phyloP scores from a whole-genome alignment of 1,140 invertebrate genomes.

The Diorhabda sublineata region DNA sequence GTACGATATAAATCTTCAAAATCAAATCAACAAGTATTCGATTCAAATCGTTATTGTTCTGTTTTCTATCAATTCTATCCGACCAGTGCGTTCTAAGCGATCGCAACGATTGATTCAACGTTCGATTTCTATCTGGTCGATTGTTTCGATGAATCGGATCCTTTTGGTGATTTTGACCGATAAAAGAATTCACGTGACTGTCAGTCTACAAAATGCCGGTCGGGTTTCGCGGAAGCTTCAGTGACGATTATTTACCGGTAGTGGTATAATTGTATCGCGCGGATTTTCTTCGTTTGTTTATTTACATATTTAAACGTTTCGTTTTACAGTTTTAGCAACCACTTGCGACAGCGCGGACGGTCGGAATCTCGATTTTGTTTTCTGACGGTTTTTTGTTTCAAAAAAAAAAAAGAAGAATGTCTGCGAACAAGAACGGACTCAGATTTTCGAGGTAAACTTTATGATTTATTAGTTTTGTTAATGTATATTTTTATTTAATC shows the following conservation, averaged over 20 bases:
- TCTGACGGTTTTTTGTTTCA: background rate
- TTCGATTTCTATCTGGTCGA: too few species aligned
- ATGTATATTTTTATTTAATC: too few species aligned
- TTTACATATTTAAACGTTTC: background rate
- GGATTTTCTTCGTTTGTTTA: background rate
- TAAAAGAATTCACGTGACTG: slow-evolving; percentile 5
- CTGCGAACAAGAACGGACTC: background rate
- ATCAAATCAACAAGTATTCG: too few species aligned
- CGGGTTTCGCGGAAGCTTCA: slow-evolving; percentile 11
- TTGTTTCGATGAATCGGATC: too few species aligned
- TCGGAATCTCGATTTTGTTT: background rate
- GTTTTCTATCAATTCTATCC: too few species aligned
- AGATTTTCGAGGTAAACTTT: background rate
- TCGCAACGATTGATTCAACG: too few species aligned
- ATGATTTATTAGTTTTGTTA: too few species aligned
- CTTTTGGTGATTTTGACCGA: too few species aligned
- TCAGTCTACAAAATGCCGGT: slow-evolving; percentile 13
- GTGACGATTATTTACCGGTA: slow-evolving; percentile 8
- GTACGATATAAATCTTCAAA: too few species aligned
- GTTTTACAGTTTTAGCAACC: background rate
- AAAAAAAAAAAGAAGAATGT: background rate
- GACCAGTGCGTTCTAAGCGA: too few species aligned
- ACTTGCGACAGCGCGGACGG: background rate
- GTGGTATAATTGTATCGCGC: background rate
- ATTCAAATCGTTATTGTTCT: too few species aligned